These are phyloP conservation scores for Halichoeres trimaculatus DNA, from an alignment of 2,113 vertebrate genomes.

Conservation along the genomic window DNA sequence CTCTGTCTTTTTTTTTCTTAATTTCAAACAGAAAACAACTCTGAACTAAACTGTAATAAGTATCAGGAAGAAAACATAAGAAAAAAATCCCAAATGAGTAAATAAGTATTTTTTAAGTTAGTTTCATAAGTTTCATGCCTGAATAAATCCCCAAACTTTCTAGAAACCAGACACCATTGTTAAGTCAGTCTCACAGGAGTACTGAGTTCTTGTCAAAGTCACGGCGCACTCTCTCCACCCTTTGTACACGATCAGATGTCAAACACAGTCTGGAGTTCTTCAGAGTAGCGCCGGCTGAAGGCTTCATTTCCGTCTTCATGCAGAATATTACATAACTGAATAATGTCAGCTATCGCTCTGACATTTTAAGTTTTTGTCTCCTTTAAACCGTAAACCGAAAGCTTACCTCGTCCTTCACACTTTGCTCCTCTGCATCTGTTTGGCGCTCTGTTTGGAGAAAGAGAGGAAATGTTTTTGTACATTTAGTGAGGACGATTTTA, in stretches of 20 bases:
- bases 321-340: slow-evolving; percentile 7
- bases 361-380: neutral
- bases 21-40: too few relatives aligned
- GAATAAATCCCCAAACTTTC: too few relatives aligned
- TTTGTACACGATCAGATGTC: neutral
- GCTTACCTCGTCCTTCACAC: slow-evolving; percentile 55
- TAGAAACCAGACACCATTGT: neutral
- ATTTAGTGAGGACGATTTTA: neutral
- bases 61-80: too few relatives aligned
- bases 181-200: too few relatives aligned
- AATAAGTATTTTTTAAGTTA: too few relatives aligned
- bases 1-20: neutral
- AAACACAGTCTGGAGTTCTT: neutral
- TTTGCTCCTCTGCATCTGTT: neutral
- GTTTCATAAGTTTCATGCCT: too few relatives aligned
- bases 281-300: neutral
- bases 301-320: neutral
- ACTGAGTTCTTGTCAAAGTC: neutral
- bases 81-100: too few relatives aligned
- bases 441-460: slow-evolving; percentile 48
- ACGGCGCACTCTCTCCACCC: neutral
- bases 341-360: slow-evolving; percentile 9
- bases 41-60: too few relatives aligned
- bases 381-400: neutral
- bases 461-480: neutral